These are phyloP conservation scores for Leptodactylus fallax DNA, from an alignment of 2,797 vertebrate species.

Conservation along the genomic window DNA sequence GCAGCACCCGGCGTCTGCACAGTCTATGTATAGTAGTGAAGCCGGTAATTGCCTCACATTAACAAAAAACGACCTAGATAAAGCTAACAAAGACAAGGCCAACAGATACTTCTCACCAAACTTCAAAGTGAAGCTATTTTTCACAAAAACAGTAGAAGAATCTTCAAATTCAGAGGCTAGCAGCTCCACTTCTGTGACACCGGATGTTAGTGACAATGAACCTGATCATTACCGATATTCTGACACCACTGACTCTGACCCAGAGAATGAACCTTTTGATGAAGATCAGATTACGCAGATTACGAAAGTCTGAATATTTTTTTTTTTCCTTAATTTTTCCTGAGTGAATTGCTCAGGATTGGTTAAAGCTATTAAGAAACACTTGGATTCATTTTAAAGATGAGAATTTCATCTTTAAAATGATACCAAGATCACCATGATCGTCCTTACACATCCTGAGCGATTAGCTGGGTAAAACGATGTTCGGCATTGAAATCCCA, in stretches of 20 bases:
- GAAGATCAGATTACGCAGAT: slow-evolving; percentile 99
- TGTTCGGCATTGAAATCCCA: too few species aligned
- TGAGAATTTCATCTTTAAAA: too few species aligned
- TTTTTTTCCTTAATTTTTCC: slow-evolving; percentile 80
- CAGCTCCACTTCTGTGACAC: slow-evolving; percentile 97
- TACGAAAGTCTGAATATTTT: slow-evolving; percentile 97
- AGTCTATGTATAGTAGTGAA: too few species aligned
- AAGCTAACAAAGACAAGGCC: slow-evolving; percentile 98
- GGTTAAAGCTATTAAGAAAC: too few species aligned
- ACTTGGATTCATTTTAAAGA: too few species aligned
- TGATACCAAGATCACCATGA: too few species aligned
- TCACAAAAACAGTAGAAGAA: slow-evolving; percentile 99
- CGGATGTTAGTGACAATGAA: slow-evolving; percentile 99
- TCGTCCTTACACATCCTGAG: too few species aligned
- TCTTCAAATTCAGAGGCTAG: slow-evolving; percentile 94
- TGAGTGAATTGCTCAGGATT: too few species aligned
- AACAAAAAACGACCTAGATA: slow-evolving; percentile 96
- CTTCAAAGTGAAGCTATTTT: slow-evolving; percentile 99
- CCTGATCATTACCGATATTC: slow-evolving; percentile 99
- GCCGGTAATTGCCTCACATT: too few species aligned
- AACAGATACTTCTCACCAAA: slow-evolving; percentile 98
- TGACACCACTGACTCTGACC: slow-evolving; percentile 99
- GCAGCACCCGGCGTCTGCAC: too few species aligned
- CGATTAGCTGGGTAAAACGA: too few species aligned
- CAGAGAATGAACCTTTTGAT: slow-evolving; percentile 99